These are phyloP conservation scores for Beris morrisii DNA, from an alignment of 2,888 invertebrate species.

Conservation along the genomic window DNA sequence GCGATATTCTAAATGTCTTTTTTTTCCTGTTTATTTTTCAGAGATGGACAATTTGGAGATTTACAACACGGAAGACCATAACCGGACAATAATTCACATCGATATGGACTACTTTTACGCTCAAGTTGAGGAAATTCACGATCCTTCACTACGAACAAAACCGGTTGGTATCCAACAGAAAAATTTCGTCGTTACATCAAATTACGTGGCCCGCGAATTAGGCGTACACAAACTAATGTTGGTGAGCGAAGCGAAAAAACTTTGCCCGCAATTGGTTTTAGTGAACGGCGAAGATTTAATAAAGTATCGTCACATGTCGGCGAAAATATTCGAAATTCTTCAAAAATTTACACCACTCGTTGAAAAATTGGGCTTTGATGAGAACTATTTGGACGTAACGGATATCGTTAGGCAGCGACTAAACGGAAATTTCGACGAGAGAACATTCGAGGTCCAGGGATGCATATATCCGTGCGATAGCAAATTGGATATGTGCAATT, in stretches of 20 bases:
- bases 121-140: conserved; percentile 78
- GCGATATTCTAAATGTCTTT: background rate
- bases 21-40: conserved; percentile 9
- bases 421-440: conserved; percentile 40
- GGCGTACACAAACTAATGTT: conserved; percentile 80
- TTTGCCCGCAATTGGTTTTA: conserved; percentile 74
- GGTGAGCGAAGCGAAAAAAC: conserved; percentile 70
- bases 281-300: conserved; percentile 83
- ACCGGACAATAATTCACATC: conserved; percentile 74
- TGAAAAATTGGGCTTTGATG: conserved; percentile 82
- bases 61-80: conserved; percentile 57
- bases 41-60: conserved; percentile 34
- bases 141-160: conserved; percentile 66
- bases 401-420: conserved; percentile 53
- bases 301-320: conserved; percentile 76
- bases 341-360: conserved; percentile 72
- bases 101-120: conserved; percentile 86
- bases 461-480: conserved; percentile 64
- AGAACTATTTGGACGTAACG: conserved; percentile 81
- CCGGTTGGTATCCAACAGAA: conserved; percentile 85
- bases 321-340: conserved; percentile 71
- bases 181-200: conserved; percentile 80
- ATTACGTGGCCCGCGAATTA: conserved; percentile 75
- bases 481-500: conserved; percentile 64
- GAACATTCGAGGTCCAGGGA: conserved; percentile 50